Percentiles rank a stretch among this genome's conserved stretches.
These are phyloP conservation scores for Melanophora roralis DNA, from an alignment of 2,888 invertebrate species.

Conservation along the genomic window DNA sequence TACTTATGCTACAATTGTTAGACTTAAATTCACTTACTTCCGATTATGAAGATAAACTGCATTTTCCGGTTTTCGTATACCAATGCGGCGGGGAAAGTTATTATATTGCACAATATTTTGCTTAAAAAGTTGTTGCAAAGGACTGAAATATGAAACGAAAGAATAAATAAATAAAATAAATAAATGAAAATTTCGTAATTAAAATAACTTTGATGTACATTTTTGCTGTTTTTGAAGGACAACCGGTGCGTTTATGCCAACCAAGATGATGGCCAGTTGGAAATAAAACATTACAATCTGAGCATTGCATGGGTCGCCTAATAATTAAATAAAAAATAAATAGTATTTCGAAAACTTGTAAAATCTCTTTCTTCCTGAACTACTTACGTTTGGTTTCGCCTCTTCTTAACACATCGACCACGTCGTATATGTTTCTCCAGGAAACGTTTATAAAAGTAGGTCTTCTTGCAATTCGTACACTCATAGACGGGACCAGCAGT, in stretches of 20 bases:
- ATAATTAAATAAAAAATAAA: background rate
- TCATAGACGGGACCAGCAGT: constrained; percentile 75
- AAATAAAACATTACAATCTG: constrained; percentile 75
- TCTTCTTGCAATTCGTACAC: constrained; percentile 76
- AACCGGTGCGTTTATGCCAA: constrained; percentile 76
- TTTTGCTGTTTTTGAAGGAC: constrained; percentile 75
- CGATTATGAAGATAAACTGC: constrained; percentile 73
- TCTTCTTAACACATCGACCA: constrained; percentile 75
- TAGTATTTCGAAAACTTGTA: background rate
- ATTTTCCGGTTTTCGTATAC: constrained; percentile 70
- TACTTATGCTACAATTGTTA: too few species aligned
- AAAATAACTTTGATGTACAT: constrained; percentile 64
- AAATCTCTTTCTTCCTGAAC: background rate
- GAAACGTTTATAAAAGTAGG: constrained; percentile 76
- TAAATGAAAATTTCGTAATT: background rate
- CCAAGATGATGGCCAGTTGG: constrained; percentile 77
- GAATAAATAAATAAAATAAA: background rate
- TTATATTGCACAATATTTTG: constrained; percentile 76
- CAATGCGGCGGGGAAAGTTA: constrained; percentile 73
- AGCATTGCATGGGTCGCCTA: constrained; percentile 77
- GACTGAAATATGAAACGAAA: constrained; percentile 66
- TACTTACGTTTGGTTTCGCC: constrained; percentile 76
- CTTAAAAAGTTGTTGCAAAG: constrained; percentile 75
- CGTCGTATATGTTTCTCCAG: constrained; percentile 76
- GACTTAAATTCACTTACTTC: constrained; percentile 67